Conservation (phyloP, 2,797 vertebrate species). For the Ceryle rudis region DNA sequence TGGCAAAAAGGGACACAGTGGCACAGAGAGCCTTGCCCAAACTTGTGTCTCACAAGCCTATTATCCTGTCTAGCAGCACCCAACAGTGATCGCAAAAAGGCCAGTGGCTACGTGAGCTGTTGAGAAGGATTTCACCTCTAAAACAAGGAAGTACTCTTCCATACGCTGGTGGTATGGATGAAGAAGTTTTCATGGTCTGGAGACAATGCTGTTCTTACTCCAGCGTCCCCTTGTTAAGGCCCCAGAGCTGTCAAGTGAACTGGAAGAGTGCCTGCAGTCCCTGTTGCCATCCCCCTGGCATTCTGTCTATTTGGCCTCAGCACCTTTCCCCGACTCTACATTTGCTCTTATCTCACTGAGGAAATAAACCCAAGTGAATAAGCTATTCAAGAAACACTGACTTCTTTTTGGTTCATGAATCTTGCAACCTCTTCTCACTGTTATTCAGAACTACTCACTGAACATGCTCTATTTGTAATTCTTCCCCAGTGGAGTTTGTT, state of each 20-base stretch:
- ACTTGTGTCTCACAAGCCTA: neutral
- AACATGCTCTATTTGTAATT: neutral
- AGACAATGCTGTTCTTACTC: neutral
- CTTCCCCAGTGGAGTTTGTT: neutral
- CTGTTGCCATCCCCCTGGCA: neutral
- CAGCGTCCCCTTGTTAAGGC: neutral
- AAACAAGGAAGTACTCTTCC: neutral
- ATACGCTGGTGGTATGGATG: neutral
- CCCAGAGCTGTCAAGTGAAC: neutral
- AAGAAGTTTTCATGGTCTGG: neutral
- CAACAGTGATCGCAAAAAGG: neutral
- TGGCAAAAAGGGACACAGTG: neutral
- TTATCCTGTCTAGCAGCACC: neutral
- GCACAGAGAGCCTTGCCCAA: neutral
- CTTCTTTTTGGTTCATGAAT: neutral
- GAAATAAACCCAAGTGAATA: slow-evolving; percentile 15
- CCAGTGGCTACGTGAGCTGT: neutral
- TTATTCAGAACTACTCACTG: neutral
- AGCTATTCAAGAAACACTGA: neutral
- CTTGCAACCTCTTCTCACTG: neutral
- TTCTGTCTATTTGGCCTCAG: neutral
- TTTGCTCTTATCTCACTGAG: neutral
- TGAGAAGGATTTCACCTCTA: neutral
- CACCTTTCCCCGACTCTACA: neutral
- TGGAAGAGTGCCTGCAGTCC: neutral